phyloP scores from a whole-genome alignment of 2,113 vertebrate species.

The Riparia riparia region DNA sequence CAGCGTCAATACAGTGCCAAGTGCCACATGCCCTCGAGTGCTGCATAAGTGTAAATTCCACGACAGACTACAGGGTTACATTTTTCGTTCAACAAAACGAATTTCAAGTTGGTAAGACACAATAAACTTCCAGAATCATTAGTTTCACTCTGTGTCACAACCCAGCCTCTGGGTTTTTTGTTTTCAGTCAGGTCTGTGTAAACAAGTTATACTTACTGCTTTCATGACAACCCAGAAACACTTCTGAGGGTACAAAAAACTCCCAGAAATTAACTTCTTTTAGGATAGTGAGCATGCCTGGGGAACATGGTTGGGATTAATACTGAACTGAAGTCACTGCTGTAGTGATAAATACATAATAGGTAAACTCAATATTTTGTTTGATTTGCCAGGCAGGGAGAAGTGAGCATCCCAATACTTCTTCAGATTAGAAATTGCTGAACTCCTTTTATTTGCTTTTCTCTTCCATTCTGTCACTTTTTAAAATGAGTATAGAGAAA shows the following conservation, averaged over 20 bases:
- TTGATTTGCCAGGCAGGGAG: neutral
- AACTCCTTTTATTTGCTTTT: neutral
- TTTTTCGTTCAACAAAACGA: neutral
- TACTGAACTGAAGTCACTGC: neutral
- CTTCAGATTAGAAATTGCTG: neutral
- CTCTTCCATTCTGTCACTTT: neutral
- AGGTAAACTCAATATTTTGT: neutral
- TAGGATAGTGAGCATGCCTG: neutral
- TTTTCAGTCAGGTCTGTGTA: neutral
- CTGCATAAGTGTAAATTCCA: slow-evolving; percentile 12
- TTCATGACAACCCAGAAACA: neutral
- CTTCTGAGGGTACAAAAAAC: neutral
- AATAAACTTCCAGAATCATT: neutral
- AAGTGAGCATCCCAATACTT: neutral
- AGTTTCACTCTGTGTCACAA: neutral
- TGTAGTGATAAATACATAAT: neutral
- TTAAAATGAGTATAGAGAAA: neutral
- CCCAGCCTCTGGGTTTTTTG: neutral
- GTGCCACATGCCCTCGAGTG: slow-evolving; percentile 29
- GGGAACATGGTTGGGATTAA: neutral
- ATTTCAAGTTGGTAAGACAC: slow-evolving; percentile 54
- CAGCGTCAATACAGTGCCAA: neutral
- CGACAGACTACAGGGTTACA: slow-evolving; percentile 5
- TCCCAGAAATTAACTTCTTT: neutral
- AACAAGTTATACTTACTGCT: neutral